These are phyloP conservation scores for Malthinus flaveolus DNA, from an alignment of 2,888 invertebrate genomes.

Conservation along the genomic window DNA sequence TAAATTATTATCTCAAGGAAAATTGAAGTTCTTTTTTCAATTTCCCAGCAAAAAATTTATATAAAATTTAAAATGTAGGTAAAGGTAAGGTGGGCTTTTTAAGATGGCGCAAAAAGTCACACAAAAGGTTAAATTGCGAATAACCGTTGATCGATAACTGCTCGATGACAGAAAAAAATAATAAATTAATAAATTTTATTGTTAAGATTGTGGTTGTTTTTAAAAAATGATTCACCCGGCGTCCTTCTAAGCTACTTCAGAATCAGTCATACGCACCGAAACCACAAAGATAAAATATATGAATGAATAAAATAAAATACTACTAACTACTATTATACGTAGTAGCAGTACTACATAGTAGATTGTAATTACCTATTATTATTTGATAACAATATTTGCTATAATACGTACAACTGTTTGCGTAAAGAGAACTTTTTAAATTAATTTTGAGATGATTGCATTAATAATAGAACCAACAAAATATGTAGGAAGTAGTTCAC, in stretches of 20 bases:
- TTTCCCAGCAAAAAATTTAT: not conserved
- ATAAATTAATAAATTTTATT: not conserved
- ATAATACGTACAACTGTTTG: too few relatives aligned
- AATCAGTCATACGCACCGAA: too few relatives aligned
- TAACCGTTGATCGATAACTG: not conserved
- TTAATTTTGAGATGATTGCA: too few relatives aligned
- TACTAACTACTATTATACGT: too few relatives aligned
- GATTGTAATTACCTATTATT: too few relatives aligned
- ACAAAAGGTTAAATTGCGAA: constrained; percentile 2
- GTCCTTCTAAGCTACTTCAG: constrained; percentile 11
- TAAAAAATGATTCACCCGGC: constrained; percentile 5
- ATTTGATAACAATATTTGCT: too few relatives aligned
- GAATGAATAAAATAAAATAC: too few relatives aligned
- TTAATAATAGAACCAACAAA: too few relatives aligned
- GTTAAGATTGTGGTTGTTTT: not conserved
- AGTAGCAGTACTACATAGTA: too few relatives aligned
- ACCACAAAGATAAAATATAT: too few relatives aligned
- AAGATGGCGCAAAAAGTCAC: not conserved
- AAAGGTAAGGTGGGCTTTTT: constrained; percentile 7
- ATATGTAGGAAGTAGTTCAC: too few relatives aligned
- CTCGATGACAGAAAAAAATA: not conserved
- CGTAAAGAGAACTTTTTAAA: too few relatives aligned
- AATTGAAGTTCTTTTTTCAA: not conserved
- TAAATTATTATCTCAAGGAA: constrained; percentile 4
- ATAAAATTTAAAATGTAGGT: constrained; percentile 4